Evolutionary conservation across 2,888 invertebrate genomes (phyloP).

Genomic region (Cryptus viduatorius): DNA sequence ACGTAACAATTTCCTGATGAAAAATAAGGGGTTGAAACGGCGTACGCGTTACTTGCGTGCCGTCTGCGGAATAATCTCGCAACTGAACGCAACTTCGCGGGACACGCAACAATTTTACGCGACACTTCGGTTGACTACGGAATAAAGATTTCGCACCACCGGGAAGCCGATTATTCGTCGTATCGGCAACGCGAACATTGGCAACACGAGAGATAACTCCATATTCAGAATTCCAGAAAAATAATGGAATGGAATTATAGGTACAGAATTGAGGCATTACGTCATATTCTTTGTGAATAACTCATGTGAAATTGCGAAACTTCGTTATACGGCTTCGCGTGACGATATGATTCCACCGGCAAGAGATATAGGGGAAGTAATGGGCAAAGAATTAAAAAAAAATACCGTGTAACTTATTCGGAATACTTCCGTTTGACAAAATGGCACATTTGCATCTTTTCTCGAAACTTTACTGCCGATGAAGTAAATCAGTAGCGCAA

Average conservation of each 20-base stretch:
- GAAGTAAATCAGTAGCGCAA: slow-evolving; percentile 7
- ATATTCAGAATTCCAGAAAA: not conserved
- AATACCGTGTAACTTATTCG: not conserved
- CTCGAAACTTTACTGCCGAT: not conserved
- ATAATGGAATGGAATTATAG: not conserved
- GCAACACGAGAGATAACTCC: not conserved
- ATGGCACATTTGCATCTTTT: not conserved
- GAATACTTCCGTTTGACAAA: not conserved
- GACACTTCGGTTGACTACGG: slow-evolving; percentile 23
- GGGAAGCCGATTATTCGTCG: not conserved
- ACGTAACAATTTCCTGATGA: slow-evolving; percentile 31
- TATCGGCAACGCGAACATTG: not conserved
- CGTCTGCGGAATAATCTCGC: slow-evolving; percentile 38
- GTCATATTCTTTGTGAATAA: not conserved
- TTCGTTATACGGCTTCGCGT: slow-evolving; percentile 48
- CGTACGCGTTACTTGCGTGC: slow-evolving; percentile 45
- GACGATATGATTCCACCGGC: slow-evolving; percentile 18
- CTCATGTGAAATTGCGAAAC: slow-evolving; percentile 11
- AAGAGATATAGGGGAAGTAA: slow-evolving; percentile 34
- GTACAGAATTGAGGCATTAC: not conserved
- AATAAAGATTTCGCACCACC: not conserved
- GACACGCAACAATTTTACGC: slow-evolving; percentile 53
- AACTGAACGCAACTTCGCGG: slow-evolving; percentile 23
- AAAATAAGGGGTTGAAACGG: slow-evolving; percentile 2
- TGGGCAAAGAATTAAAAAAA: slow-evolving; percentile 1